phyloP scores from a whole-genome alignment of 2,797 vertebrate genomes.

The Salarias fasciatus region DNA sequence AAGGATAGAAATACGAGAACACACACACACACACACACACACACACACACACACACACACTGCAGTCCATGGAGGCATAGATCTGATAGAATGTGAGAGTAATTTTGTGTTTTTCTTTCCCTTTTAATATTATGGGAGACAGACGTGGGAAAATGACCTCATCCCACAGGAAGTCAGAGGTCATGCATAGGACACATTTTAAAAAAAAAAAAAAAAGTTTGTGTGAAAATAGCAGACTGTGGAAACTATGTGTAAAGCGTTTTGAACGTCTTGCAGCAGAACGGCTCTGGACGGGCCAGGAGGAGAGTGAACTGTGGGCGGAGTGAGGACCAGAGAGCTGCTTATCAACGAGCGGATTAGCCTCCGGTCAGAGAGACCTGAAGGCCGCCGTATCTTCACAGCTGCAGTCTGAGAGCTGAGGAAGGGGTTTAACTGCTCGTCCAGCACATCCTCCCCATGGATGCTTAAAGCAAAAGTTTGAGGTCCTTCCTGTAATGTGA shows the following conservation, averaged over 20 bases:
- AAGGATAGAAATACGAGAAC: too few relatives aligned
- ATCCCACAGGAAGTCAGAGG: conserved; percentile 44
- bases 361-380: too few relatives aligned
- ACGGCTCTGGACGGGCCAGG: conserved; percentile 46
- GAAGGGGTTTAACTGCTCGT: too few relatives aligned
- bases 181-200: conserved; percentile 15
- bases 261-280: conserved; percentile 41
- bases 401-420: too few relatives aligned
- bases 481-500: too few relatives aligned
- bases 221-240: conserved; percentile 45
- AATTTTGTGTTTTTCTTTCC: conserved; percentile 25
- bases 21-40: conserved; percentile 18
- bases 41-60: conserved; percentile 13
- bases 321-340: conserved; percentile 53
- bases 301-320: conserved; percentile 43
- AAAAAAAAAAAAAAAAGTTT: conserved; percentile 6
- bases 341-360: conserved; percentile 46
- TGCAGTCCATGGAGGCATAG: conserved; percentile 23
- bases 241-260: conserved; percentile 52
- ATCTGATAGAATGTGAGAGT: conserved; percentile 30
- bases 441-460: too few relatives aligned
- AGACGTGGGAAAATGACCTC: conserved; percentile 63
- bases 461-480: too few relatives aligned
- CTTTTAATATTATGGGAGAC: conserved; percentile 26
- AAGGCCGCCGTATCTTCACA: too few relatives aligned